Evolutionary conservation across 92 coral and sea anemone genomes (phyloP).

Genomic region (Plumapathes pennacea): DNA sequence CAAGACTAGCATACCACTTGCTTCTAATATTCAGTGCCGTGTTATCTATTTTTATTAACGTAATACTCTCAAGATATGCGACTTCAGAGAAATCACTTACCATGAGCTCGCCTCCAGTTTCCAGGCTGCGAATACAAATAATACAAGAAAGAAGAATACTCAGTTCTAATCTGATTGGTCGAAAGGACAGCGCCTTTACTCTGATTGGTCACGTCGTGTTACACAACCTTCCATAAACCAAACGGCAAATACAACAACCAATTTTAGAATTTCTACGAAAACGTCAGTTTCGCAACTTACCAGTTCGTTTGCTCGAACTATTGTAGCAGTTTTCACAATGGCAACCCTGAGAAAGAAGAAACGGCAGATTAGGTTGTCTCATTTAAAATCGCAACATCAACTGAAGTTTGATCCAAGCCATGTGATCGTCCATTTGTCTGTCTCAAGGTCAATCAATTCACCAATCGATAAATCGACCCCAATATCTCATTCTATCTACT

Average conservation of each 20-base stretch:
- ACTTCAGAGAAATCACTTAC: no score
- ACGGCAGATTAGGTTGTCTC: no score
- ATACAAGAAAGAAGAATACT: not conserved
- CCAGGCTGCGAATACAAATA: slow-evolving; percentile 55
- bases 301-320: slow-evolving; percentile 57
- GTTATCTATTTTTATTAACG: not conserved
- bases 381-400: no score
- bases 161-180: no score
- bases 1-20: no score
- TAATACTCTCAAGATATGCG: no score
- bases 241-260: not conserved
- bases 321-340: slow-evolving; percentile 62
- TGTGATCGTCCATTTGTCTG: no score
- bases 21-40: no score
- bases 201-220: not conserved
- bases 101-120: slow-evolving; percentile 77
- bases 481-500: no score
- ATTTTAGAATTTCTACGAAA: not conserved
- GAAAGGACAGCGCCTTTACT: not conserved
- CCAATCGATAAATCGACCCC: no score
- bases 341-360: slow-evolving; percentile 64
- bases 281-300: slow-evolving; percentile 16
- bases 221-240: not conserved
- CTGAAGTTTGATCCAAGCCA: no score
- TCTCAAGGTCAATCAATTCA: no score